A percentile compares a stretch with the other conserved stretches of the same genome.
phyloP scores from a whole-genome alignment of 2,797 vertebrate genomes.

The Meda fulgida region DNA sequence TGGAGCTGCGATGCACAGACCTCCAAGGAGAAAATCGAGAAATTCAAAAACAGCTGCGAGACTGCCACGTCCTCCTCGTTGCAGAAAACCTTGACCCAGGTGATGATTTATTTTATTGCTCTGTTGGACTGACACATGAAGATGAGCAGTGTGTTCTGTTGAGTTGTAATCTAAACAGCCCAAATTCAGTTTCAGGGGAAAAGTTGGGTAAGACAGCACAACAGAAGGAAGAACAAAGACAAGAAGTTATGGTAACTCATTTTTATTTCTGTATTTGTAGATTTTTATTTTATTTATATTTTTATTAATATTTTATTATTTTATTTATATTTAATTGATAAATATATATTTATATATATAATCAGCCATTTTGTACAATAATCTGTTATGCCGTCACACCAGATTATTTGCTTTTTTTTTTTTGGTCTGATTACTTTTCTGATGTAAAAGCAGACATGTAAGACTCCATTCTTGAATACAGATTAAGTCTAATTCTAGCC shows the following conservation, averaged over 20 bases:
- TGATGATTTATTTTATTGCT: conserved; percentile 40
- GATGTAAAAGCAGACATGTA: background rate
- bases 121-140: background rate
- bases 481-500: background rate
- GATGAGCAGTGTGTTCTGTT: background rate
- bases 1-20: conserved; percentile 63
- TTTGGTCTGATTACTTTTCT: background rate
- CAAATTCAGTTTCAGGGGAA: conserved; percentile 73
- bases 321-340: too few species aligned
- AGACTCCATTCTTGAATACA: background rate
- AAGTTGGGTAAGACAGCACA: conserved; percentile 65
- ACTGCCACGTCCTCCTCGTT: conserved; percentile 74
- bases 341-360: too few species aligned
- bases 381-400: background rate
- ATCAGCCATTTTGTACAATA: background rate
- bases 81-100: conserved; percentile 76
- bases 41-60: conserved; percentile 70
- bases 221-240: conserved; percentile 71
- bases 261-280: conserved; percentile 41
- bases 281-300: background rate
- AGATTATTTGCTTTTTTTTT: background rate
- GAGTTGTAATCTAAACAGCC: conserved; percentile 3
- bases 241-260: conserved; percentile 72
- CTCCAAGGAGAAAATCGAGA: conserved; percentile 74
- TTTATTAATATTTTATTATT: too few species aligned